Evolutionary conservation across 1,140 invertebrate species (phyloP), one percentile per base, ranked within the genome.

Genomic region (Eueides isabella): DNA sequence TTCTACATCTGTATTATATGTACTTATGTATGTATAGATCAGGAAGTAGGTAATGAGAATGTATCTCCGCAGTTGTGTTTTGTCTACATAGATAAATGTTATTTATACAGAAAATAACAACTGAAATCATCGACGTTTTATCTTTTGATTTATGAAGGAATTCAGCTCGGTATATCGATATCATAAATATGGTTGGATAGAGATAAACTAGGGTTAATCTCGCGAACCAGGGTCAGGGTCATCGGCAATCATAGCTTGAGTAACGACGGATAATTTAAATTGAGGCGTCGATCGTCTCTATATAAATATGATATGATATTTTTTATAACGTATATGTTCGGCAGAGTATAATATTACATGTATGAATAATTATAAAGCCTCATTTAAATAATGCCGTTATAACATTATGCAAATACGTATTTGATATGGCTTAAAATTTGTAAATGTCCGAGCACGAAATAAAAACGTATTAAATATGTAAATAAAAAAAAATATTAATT

Each of bases 151-250:
- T 66, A 73, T 66, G 65, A 68, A 41, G 48, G 66, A 68, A 61
- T 74, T 44, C 48, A 62, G 33, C 33, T 33, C 5, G 41, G 30
- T 64, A 69, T 16, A 70, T 44, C 67, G 72, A 64, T 70, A 66
- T 74, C 61, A 55, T 79, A 67, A 70, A 74, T 76, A 71, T 77
- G 77, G 73, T 66, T 76, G 79, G 69, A 80, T 71, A 61, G 72
- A 72, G 80, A 80, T 76, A 78, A 70, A 76, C 76, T 68, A 71
- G 71, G 72, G 78, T 78, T 76, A 77, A 78, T 83, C 76, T 82
- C 29, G 73, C 72, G 75, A 75, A 75, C 70, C 66, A 74, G 66
- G 80, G 82, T 82, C 80, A 77, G 79, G 84, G 82, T 85, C 78
- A 82, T 69, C 74, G 72, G 74, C 80, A 77, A 80, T 80, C 78